Evolutionary conservation across 2,888 invertebrate species (phyloP).

Genomic region (Oscheius sp.): DNA sequence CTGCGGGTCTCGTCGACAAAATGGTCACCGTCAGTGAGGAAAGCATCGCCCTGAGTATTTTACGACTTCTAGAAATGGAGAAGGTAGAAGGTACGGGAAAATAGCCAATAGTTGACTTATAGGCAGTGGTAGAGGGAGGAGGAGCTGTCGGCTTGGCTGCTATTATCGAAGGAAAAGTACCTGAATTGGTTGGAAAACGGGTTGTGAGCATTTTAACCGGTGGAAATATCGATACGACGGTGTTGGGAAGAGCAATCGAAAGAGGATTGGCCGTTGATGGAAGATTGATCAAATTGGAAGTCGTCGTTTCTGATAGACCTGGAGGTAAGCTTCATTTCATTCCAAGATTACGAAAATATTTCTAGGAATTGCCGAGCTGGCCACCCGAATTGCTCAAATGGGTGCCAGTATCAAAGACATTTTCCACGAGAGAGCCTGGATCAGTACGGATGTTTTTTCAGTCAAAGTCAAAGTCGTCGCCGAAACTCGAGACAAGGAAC

Average conservation of each 20-base stretch:
- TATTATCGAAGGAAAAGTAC: slow-evolving; percentile 84
- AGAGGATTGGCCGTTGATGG: slow-evolving; percentile 76
- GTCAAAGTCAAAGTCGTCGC: slow-evolving; percentile 81
- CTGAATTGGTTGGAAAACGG: slow-evolving; percentile 83
- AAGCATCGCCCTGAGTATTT: slow-evolving; percentile 76
- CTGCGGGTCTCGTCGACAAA: slow-evolving; percentile 81
- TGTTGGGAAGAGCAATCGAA: slow-evolving; percentile 75
- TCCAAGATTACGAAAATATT: neutral
- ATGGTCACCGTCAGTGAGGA: slow-evolving; percentile 74
- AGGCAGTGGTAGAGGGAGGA: slow-evolving; percentile 90
- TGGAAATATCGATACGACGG: slow-evolving; percentile 77
- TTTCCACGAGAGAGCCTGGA: slow-evolving; percentile 94
- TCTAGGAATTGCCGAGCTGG: slow-evolving; percentile 75
- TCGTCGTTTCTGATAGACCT: slow-evolving; percentile 76
- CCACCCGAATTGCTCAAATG: slow-evolving; percentile 74
- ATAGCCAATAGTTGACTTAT: slow-evolving; percentile 79
- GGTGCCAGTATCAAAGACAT: slow-evolving; percentile 87
- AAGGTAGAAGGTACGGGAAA: slow-evolving; percentile 72
- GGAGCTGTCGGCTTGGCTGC: slow-evolving; percentile 86
- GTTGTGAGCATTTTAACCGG: slow-evolving; percentile 76
- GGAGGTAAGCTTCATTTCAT: slow-evolving; percentile 74
- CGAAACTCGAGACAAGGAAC: slow-evolving; percentile 87
- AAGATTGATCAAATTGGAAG: slow-evolving; percentile 75
- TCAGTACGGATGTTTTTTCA: slow-evolving; percentile 87
- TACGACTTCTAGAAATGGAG: slow-evolving; percentile 75